These are phyloP conservation scores for Chrysochloris asiatica DNA, from an alignment of 2,113 vertebrate genomes.

Conservation along the genomic window DNA sequence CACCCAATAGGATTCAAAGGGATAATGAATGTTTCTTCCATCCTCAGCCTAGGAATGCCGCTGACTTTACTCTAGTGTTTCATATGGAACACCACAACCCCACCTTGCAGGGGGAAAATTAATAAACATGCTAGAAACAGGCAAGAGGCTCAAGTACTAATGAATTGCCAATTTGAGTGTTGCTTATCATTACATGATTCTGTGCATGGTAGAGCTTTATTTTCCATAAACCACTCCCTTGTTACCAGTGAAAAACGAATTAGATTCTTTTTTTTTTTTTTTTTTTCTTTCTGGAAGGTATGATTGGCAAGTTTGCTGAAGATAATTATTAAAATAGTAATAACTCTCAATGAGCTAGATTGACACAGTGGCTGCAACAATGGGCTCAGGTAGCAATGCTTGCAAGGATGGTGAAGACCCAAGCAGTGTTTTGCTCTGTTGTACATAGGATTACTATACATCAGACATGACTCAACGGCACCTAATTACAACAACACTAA, in stretches of 20 bases:
- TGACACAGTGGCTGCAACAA: background rate
- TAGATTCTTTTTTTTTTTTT: background rate
- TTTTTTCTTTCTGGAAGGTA: too few species aligned
- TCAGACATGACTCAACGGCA: background rate
- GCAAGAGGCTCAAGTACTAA: background rate
- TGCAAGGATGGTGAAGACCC: background rate
- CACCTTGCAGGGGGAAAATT: background rate
- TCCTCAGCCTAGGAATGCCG: background rate
- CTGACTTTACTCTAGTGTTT: constrained; percentile 40
- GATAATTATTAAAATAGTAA: background rate
- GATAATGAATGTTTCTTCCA: constrained; percentile 50
- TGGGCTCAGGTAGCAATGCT: background rate
- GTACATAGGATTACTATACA: background rate
- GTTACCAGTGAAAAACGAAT: constrained; percentile 1
- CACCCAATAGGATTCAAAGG: constrained; percentile 33
- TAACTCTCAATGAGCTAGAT: background rate
- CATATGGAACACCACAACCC: background rate
- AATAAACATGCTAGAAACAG: background rate
- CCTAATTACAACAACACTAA: background rate
- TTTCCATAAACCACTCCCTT: constrained; percentile 1
- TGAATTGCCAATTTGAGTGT: background rate
- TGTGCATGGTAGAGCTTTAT: background rate
- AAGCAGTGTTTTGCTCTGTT: background rate
- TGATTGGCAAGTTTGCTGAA: background rate
- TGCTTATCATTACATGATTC: background rate